phyloP scores from a whole-genome alignment of 2,797 vertebrate species.

The Kryptolebias ocellatus region DNA sequence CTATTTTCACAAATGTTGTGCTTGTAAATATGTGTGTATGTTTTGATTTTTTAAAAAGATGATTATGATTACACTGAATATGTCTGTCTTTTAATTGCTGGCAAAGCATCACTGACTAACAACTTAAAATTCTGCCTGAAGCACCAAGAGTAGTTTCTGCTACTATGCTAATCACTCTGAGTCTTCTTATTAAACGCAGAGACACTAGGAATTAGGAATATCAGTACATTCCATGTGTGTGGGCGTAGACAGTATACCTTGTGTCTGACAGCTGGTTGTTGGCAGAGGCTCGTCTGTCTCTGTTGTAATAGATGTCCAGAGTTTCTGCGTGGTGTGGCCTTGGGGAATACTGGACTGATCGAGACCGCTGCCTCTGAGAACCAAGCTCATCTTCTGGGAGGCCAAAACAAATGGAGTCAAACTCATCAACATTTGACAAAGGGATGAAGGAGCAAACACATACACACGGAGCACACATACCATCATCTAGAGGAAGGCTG shows the following conservation, averaged over 20 bases:
- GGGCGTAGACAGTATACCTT: conserved; percentile 62
- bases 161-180: no score
- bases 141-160: neutral
- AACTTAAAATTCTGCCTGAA: no score
- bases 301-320: conserved; percentile 72
- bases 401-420: conserved; percentile 19
- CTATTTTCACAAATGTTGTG: neutral
- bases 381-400: conserved; percentile 66
- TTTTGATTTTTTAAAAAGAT: no score
- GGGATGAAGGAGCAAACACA: neutral
- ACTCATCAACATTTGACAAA: conserved; percentile 2
- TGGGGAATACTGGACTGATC: conserved; percentile 90
- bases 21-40: neutral
- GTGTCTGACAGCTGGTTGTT: conserved; percentile 69
- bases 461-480: conserved; percentile 75
- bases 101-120: no score
- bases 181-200: neutral
- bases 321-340: conserved; percentile 87
- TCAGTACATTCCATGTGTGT: neutral
- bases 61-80: no score
- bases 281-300: conserved; percentile 63
- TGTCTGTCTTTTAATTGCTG: no score
- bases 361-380: conserved; percentile 86
- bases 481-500: conserved; percentile 90
- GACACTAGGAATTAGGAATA: neutral